Base-by-base conservation (phyloP, 2,888 invertebrate species). In the Melanostoma scalare region DNA sequence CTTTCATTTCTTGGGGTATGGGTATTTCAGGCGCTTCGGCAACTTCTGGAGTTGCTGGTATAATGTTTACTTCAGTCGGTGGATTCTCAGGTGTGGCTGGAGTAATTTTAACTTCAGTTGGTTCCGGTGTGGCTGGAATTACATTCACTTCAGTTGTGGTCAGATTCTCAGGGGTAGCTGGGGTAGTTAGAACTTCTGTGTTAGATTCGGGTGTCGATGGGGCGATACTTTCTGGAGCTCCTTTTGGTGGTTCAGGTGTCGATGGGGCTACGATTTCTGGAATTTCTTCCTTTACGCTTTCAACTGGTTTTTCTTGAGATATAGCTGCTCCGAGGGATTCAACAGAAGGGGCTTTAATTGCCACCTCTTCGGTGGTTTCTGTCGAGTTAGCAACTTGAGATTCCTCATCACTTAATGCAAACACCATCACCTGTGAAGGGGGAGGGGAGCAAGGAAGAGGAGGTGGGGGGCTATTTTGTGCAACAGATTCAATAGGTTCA, bases 371-470 rank as follows among this genome's bases (percentile, higher is more conserved):
- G 50, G 63, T 46, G 5, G 33, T 65, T 68, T 53, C 58, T 42
- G 65, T 65, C 52, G 80, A 60, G 38, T 76, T 81, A 76, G 84
- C 79, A 75, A 84, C 74, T 84, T 79, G 84, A 79, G 84, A 79
- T 71, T 84, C 84, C 67, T 86, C 87, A 80, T 89, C 88, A 85
- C 89, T 88, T 86, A 91, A 89, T 75, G 95, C 95, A 91, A 95
- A 95, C 88, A 94, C 94, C 91, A 94, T 94, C 92, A 95, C 94
- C 92, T 94, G 94, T 89, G 94, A 94, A 87, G 95, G 95, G 90
- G 95, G 95, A 89, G 94, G 94, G 90, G 94, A 94, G 90, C 94
- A 93, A 87, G 95, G 95, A 89, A 95, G 93, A 88, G 95, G 94
- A 90, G 95, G 95, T 91, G 95, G 95, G 73, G 89, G 88, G 38